A percentile compares a stretch with the other conserved stretches of the same genome.
phyloP scores from a whole-genome alignment of 2,888 invertebrate species.

The Embidobia sp. region DNA sequence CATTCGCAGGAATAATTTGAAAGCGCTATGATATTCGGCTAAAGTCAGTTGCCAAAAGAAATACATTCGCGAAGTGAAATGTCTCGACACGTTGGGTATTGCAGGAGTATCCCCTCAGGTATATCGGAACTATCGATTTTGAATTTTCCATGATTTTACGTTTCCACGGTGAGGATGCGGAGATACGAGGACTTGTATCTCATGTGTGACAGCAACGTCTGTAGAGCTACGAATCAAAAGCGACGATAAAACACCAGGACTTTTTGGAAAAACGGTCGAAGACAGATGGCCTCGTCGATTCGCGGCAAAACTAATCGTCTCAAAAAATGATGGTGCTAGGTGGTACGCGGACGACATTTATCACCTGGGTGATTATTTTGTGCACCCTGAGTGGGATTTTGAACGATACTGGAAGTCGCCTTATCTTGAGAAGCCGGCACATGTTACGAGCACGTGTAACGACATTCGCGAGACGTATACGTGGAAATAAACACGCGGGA shows the following conservation, averaged over 20 bases:
- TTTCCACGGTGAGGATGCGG: slow-evolving; percentile 70
- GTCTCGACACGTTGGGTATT: slow-evolving; percentile 38
- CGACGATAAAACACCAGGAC: slow-evolving; percentile 9
- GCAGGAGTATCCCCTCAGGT: slow-evolving; percentile 63
- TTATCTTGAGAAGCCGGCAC: slow-evolving; percentile 58
- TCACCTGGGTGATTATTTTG: slow-evolving; percentile 53
- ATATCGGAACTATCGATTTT: slow-evolving; percentile 73
- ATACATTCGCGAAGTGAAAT: slow-evolving; percentile 55
- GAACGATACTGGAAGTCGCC: slow-evolving; percentile 53
- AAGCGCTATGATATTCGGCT: slow-evolving; percentile 19
- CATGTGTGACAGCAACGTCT: slow-evolving; percentile 42
- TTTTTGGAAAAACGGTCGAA: slow-evolving; percentile 13
- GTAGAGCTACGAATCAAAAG: slow-evolving; percentile 30
- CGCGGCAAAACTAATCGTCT: too few species aligned
- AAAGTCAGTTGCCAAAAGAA: slow-evolving; percentile 40
- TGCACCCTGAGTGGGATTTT: slow-evolving; percentile 40
- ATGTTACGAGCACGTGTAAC: slow-evolving; percentile 51
- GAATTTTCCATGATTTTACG: slow-evolving; percentile 74
- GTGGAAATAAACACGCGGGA: slow-evolving; percentile 63
- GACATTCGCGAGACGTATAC: slow-evolving; percentile 50
- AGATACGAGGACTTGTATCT: slow-evolving; percentile 61
- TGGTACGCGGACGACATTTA: slow-evolving; percentile 57
- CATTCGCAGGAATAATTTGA: too few species aligned
- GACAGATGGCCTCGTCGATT: too few species aligned
- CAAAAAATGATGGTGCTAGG: slow-evolving; percentile 11